These are phyloP conservation scores for Psittacula echo DNA, from an alignment of 2,797 vertebrate species.

Conservation along the genomic window DNA sequence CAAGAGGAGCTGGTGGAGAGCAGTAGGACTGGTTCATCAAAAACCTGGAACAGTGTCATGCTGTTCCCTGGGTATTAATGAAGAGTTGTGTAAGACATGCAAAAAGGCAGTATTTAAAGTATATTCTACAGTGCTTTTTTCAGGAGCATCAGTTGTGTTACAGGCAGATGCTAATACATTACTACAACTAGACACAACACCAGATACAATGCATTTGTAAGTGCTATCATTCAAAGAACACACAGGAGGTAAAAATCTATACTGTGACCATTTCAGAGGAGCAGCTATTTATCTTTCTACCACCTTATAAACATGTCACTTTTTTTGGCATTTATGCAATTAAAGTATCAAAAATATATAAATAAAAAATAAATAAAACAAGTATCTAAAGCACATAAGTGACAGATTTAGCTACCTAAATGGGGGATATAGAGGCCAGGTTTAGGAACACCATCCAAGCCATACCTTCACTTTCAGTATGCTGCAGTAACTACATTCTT, in stretches of 20 bases:
- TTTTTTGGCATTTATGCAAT: not conserved
- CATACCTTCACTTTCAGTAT: not conserved
- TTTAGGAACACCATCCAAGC: not conserved
- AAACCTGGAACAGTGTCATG: slow-evolving; percentile 31
- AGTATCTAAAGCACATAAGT: not conserved
- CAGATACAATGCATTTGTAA: not conserved
- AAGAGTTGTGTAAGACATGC: not conserved
- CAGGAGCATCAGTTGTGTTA: not conserved
- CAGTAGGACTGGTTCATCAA: not conserved
- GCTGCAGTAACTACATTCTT: not conserved
- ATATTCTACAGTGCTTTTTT: not conserved
- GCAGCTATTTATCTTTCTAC: not conserved
- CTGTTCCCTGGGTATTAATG: slow-evolving; percentile 25
- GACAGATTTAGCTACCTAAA: slow-evolving; percentile 9
- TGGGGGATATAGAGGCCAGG: not conserved
- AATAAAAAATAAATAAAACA: no score
- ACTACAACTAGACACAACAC: not conserved
- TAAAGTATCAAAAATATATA: no score
- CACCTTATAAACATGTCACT: not conserved
- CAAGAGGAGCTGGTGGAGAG: not conserved
- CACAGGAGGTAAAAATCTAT: not conserved
- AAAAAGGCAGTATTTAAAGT: slow-evolving; percentile 38
- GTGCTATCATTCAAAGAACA: accelerated
- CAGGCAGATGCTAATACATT: not conserved
- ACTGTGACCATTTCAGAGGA: not conserved